Base-by-base conservation (phyloP, 1,140 invertebrate genomes). In the Oryzaephilus surinamensis region DNA sequence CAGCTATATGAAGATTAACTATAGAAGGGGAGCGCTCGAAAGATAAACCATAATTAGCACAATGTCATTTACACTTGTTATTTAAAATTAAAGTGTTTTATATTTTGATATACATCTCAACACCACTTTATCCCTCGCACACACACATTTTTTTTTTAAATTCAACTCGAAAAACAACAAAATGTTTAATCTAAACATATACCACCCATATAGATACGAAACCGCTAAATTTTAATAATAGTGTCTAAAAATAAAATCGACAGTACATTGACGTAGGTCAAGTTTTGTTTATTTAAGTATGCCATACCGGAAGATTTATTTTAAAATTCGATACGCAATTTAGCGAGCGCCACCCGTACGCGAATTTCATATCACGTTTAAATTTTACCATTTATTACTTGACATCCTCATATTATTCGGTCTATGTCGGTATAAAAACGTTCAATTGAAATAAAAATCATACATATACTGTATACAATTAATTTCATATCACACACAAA, bases 1-100 rank as follows among this genome's bases (percentile, higher is more conserved):
- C 45, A 40, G 42, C 39, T 51, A 45, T 48, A 53, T 51, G 48
- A 51, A 53, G 51, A 53, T 53, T 45, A 55, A 60, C 49, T n/a
- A n/a, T n/a, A 44, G 43, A 38, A 43, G 38, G 45, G 49, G 48
- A 44, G 56, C 45, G 41, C 50, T 41, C 38, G 45, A 46, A 56
- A 60, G 57, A 60, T 60, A 60, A 60, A 60, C 55, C 54, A 55
- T 54, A 60, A 60, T 60, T 60, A 60, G 50, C 48, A 43, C 37
- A 38, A 44, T 60, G 57, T 60, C 57, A 56, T 60, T 60, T 58
- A 57, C 55, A 58, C 54, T 60, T 61, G 58, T 57, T 59, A 54
- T 61, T 59, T 55, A 47, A 59, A 55, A 54, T 59, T 59, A 56
- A 59, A 59, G 48, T 57, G 54, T 43, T 54, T 54, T 50, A 52